A percentile compares a stretch with the other conserved stretches of the same genome.
phyloP scores from a whole-genome alignment of 2,113 vertebrate genomes.

The Hucho hucho region DNA sequence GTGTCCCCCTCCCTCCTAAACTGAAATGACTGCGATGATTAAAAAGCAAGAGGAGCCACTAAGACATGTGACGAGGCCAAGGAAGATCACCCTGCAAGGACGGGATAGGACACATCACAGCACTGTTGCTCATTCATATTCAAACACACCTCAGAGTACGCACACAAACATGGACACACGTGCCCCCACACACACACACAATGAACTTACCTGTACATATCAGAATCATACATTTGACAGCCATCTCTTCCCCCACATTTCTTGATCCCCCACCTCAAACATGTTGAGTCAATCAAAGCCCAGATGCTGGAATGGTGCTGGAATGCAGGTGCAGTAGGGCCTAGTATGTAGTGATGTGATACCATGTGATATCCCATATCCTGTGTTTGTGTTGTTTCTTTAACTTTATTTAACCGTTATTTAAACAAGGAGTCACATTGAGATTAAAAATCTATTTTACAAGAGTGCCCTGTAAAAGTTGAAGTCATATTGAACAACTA shows the following conservation, averaged over 20 bases:
- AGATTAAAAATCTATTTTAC: too few relatives aligned
- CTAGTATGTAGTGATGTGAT: neutral
- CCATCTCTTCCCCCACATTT: slow-evolving; percentile 77
- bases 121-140: neutral
- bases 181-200: neutral
- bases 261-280: slow-evolving; percentile 85
- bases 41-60: too few relatives aligned
- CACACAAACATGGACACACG: neutral
- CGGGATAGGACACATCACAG: neutral
- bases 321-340: slow-evolving; percentile 63
- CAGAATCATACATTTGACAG: slow-evolving; percentile 81
- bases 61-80: too few relatives aligned
- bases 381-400: too few relatives aligned
- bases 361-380: too few relatives aligned
- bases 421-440: too few relatives aligned
- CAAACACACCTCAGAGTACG: neutral
- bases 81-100: slow-evolving; percentile 65
- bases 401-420: too few relatives aligned
- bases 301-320: slow-evolving; percentile 86
- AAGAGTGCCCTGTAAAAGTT: too few relatives aligned
- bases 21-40: too few relatives aligned
- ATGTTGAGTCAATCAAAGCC: slow-evolving; percentile 82
- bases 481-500: neutral
- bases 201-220: slow-evolving; percentile 71
- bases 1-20: too few relatives aligned